Base-by-base conservation (phyloP, 2,888 invertebrate species). In the Cheilosia impressa region DNA sequence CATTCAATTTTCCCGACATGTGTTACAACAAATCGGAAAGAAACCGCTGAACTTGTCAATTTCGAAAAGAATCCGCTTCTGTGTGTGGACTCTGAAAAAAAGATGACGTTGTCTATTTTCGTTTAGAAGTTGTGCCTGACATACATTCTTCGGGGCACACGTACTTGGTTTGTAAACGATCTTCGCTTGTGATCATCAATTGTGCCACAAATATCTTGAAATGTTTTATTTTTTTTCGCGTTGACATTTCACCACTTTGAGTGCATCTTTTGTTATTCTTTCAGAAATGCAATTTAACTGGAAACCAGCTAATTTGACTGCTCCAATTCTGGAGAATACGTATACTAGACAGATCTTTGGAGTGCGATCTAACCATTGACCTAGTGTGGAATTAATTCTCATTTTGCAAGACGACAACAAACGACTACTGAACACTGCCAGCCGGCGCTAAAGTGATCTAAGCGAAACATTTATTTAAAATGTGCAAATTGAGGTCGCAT, bases 391-490 rank as follows among this genome's bases (percentile, higher is more conserved):
- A 78, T 78, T 78, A 78, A 55, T 78, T 83, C 45, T 82, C 66
- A 72, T 69, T 66, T 45, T 19, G 5, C 52, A 52, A 75, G 41
- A 47, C 53, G 45, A 45, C 55, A 43, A 45, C 31, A 2, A 22
- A 53, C 63, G 45, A 45, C 43, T 6, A 22, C 19, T 38, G 55
- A 52, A 5, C 31, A 31, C 9, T 31, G 31, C 2, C 10, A 17
- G 19, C 47, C 52, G 73, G 79, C 83, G 68, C 69, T 75, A 38
- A 79, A 79, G 68, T 79, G 63, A 41, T 68, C 55, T 69, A 72
- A 83, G 83, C 78, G 83, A 62, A 66, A 63, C 73, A 68, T 78
- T 84, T 75, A 75, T 60, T 57, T 84, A 17, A 73, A 83, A 79
- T 45, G 55, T 73, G 73, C 73, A 71, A 73, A 75, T 84, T 79